Base-by-base conservation (phyloP, 2,888 invertebrate species). In the Cordylochernes scorpioides region DNA sequence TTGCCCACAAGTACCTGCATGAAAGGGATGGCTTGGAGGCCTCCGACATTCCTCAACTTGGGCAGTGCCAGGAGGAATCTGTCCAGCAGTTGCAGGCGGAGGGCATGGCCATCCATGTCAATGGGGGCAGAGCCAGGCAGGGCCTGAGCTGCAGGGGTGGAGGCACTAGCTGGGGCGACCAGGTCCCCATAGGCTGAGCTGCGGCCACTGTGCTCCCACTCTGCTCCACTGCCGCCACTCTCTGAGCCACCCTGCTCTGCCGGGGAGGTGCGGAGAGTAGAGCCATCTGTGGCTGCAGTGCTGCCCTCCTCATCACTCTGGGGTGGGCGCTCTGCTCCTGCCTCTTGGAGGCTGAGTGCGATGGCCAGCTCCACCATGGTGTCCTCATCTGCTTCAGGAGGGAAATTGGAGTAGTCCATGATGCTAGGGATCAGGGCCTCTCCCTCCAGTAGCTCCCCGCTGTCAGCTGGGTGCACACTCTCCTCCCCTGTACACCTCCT, bases 301-400 rank as follows among this genome's bases (percentile, higher is more conserved):
- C 82, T 84, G 29, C 75, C 86, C 53, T 88, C 88, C 51, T 82
- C 82, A 49, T 88, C 88, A 7, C 82, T 82, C n/a, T n/a, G n/a
- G n/a, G n/a, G n/a, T n/a, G n/a, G n/a, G n/a, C n/a, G n/a, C n/a
- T n/a, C n/a, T 4, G 78, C 82, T 29, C 66, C 75, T 3, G 78
- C 74, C 18, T 17, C 56, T 40, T 88, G 84, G 16, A 91, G 60
- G 43, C 86, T 88, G 2, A 91, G 59, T 0, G 88, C 88, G 39
- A 91, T 86, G 3, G 88, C 91, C 39, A 91, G 62, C 53, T 88
- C 86, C 34, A 91, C 80, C 69, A 91, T 86, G 0, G 86, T 74
- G 52, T 88, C 88, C 51, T 91, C 88, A 48, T 88, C 86, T 2
- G 82, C 80, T 52, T 84, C 84, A n/a, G 78, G 72, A 9, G 82